Conservation (phyloP, 1,140 invertebrate genomes). For the Leptopilina clavipes region DNA sequence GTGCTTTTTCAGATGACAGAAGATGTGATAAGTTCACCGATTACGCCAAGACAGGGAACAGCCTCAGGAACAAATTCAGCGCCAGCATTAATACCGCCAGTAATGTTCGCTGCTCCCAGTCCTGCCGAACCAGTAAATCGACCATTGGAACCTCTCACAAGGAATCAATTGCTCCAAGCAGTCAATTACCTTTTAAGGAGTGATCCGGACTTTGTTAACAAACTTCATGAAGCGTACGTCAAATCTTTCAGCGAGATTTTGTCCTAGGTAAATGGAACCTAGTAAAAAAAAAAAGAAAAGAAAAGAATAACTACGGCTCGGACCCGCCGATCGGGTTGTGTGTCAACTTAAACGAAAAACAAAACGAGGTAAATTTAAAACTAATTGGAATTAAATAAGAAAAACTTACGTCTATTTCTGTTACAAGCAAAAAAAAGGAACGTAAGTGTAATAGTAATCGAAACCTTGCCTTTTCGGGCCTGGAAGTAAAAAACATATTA, state of each 20-base stretch:
- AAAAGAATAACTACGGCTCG: background rate
- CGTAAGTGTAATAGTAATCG: constrained; percentile 6
- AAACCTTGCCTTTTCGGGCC: background rate
- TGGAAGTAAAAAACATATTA: constrained; percentile 1
- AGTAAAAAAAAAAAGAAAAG: background rate
- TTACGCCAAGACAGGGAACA: constrained; percentile 44
- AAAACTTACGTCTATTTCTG: constrained; percentile 15
- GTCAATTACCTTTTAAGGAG: constrained; percentile 90
- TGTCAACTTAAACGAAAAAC: background rate
- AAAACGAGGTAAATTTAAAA: constrained; percentile 6
- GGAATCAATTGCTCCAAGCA: constrained; percentile 90
- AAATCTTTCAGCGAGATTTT: constrained; percentile 87
- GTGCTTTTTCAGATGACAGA: constrained; percentile 60
- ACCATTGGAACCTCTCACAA: constrained; percentile 84
- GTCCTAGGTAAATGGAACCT: constrained; percentile 67
- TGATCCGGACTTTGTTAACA: constrained; percentile 89
- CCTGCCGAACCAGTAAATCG: constrained; percentile 66
- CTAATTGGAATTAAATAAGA: background rate
- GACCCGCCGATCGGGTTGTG: background rate
- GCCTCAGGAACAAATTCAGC: constrained; percentile 69
- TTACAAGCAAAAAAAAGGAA: background rate
- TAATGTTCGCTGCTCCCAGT: constrained; percentile 83
- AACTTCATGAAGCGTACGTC: constrained; percentile 92
- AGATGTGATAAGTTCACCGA: constrained; percentile 60
- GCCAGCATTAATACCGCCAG: constrained; percentile 86